Evolutionary conservation across 2,888 invertebrate genomes (phyloP), one percentile per base, ranked within the genome.

Genomic region (Augiades crinisus): DNA sequence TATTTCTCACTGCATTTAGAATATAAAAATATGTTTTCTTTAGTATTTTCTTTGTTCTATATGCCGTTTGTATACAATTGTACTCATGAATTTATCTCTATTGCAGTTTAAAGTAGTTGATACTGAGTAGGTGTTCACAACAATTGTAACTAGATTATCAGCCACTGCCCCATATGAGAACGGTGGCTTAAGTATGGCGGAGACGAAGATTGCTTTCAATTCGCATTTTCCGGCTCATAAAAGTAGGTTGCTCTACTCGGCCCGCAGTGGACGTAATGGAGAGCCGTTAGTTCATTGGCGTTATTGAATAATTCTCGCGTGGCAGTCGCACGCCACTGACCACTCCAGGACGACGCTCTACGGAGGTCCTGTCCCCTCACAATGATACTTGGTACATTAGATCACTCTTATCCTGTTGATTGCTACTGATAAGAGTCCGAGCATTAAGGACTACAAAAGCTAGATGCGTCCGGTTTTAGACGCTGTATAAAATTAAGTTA

Each of bases 151-250:
- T 38, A 37, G 30, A 47, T 38, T 38, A 38, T 49, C 41, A 36
- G 34, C 46, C 61, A 37, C 47, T 52, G 57, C 57, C 63, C 58
- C 58, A 60, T 54, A 54, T 58, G 63, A 60, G 61, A 61, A 63
- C 64, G 58, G 56, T 61, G 57, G 64, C 57, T 66, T 64, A 72
- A 66, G 66, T 72, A 72, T 77, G 76, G 75, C 74, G 76, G 77
- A 74, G 70, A 70, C 70, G 72, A 81, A 84, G 85, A 87, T 88
- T 87, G 80, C 75, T 75, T 82, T 85, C 84, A 88, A 88, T 88
- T 88, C 82, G 79, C 77, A 85, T 85, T 84, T 83, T 87, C 88
- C 88, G 87, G 86, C 83, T 76, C 79, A 76, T 69, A 77, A 81
- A 87, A 81, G 77, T 86, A 85, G 85, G 84, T 82, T 85, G 83